Percentiles rank a stretch among this genome's conserved stretches.
Evolutionary conservation across 1,140 invertebrate genomes (phyloP).

Genomic region (Ephestia elutella): DNA sequence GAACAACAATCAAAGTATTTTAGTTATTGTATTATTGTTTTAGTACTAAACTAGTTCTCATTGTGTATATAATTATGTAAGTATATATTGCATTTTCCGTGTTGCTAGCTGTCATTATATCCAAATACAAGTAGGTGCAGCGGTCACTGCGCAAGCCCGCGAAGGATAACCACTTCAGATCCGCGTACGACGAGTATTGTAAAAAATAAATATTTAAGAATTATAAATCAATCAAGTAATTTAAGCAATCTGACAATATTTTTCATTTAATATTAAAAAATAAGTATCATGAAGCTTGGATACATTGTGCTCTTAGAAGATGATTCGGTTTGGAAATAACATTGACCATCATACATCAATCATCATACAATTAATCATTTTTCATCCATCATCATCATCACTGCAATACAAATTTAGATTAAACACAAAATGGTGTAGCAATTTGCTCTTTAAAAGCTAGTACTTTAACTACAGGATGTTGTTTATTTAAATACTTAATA

Average conservation of each 20-base stretch:
- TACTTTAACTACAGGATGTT: background rate
- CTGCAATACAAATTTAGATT: background rate
- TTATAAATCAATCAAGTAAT: background rate
- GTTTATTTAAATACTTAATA: background rate
- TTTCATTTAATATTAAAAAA: background rate
- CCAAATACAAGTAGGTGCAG: background rate
- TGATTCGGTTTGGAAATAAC: too few relatives aligned
- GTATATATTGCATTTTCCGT: background rate
- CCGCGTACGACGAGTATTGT: constrained; percentile 18
- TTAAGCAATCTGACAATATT: background rate
- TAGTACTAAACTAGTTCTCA: too few relatives aligned
- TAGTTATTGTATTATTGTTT: too few relatives aligned
- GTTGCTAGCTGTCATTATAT: background rate
- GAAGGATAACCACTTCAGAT: constrained; percentile 30
- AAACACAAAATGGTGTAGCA: background rate
- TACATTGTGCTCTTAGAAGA: too few relatives aligned
- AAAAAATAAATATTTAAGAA: background rate
- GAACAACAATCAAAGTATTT: too few relatives aligned
- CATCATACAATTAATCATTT: background rate
- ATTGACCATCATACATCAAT: too few relatives aligned
- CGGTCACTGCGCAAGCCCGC: background rate
- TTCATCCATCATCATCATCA: background rate
- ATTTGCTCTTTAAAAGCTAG: background rate
- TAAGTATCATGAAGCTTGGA: too few relatives aligned
- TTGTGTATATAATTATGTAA: too few relatives aligned